phyloP scores from a whole-genome alignment of 2,797 vertebrate species.

The Jordanella pulchra region DNA sequence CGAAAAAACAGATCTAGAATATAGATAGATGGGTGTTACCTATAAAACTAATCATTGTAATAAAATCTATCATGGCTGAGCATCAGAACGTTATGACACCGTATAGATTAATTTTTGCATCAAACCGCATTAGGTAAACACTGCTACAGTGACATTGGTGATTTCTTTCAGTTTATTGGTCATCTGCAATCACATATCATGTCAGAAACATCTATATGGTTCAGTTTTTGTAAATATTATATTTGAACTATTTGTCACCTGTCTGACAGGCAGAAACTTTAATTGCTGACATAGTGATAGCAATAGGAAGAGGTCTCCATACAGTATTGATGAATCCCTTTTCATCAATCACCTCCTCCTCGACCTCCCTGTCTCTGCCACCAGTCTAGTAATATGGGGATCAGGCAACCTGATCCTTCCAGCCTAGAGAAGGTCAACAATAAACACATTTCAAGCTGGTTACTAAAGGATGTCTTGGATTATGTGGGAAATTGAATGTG shows the following conservation, averaged over 20 bases:
- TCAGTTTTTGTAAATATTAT: slow-evolving; percentile 37
- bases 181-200: slow-evolving; percentile 19
- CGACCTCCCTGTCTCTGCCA: slow-evolving; percentile 51
- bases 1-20: neutral
- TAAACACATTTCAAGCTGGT: slow-evolving; percentile 42
- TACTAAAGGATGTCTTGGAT: slow-evolving; percentile 45
- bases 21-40: neutral
- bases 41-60: slow-evolving; percentile 3
- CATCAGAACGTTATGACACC: neutral
- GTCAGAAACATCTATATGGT: slow-evolving; percentile 25
- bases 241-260: slow-evolving; percentile 65
- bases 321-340: slow-evolving; percentile 78
- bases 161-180: neutral
- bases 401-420: slow-evolving; percentile 40
- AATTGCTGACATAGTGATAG: slow-evolving; percentile 64
- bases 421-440: slow-evolving; percentile 33
- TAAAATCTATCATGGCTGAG: neutral
- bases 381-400: slow-evolving; percentile 54
- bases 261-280: slow-evolving; percentile 76
- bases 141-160: neutral
- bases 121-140: neutral
- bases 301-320: slow-evolving; percentile 64
- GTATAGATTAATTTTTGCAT: slow-evolving; percentile 1
- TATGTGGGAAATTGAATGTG: slow-evolving; percentile 47
- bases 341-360: slow-evolving; percentile 61